Evolutionary conservation across 2,113 vertebrate genomes (phyloP).

Genomic region (Paraplagusia blochii): DNA sequence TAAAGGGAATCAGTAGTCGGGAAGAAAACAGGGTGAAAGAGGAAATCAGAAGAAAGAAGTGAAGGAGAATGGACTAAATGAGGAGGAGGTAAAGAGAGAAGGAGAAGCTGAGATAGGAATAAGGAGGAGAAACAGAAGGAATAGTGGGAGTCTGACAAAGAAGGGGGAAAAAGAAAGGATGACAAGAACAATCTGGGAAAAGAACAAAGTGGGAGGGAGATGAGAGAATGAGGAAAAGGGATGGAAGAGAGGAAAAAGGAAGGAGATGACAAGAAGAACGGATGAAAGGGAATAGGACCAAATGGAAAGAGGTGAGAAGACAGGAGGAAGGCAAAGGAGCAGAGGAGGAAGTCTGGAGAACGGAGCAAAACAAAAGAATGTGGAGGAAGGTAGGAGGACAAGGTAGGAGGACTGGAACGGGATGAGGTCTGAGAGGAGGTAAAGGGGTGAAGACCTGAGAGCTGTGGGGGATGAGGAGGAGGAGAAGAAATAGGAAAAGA

Average conservation of each 20-base stretch:
- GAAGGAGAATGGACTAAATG: not conserved
- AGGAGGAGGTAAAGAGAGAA: not conserved
- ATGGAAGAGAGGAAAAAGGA: not conserved
- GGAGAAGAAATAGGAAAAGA: constrained; percentile 26
- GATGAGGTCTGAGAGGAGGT: not conserved
- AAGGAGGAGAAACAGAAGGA: not conserved
- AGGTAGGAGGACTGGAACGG: not conserved
- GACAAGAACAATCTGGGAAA: not conserved
- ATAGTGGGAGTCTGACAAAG: not conserved
- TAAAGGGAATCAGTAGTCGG: not conserved
- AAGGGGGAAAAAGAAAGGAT: not conserved
- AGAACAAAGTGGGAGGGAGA: not conserved
- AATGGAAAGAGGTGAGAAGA: not conserved
- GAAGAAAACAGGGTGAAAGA: not conserved
- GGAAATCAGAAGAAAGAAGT: not conserved
- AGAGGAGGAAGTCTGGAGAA: not conserved
- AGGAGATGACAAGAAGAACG: not conserved
- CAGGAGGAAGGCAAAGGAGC: not conserved
- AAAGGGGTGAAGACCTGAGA: not conserved
- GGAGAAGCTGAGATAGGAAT: not conserved
- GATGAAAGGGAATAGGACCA: not conserved
- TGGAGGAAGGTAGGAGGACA: not conserved
- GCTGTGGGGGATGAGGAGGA: constrained; percentile 12
- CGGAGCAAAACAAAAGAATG: not conserved
- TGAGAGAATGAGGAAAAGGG: not conserved